A percentile compares a stretch with the other conserved stretches of the same genome.
phyloP scores from a whole-genome alignment of 2,888 invertebrate species.

The Campaea margaritaria region DNA sequence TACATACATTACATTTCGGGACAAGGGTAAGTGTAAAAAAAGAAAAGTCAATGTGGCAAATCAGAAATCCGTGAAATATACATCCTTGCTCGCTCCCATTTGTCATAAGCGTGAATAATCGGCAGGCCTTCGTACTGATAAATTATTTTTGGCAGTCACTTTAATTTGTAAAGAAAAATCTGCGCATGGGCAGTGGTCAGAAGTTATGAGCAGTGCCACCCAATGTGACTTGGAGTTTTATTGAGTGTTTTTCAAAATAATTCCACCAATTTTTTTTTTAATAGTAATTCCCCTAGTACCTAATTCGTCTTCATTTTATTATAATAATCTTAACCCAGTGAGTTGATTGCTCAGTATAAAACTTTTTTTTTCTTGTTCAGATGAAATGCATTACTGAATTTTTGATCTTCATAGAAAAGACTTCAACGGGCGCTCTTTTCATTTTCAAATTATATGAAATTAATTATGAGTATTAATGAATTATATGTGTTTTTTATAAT shows the following conservation, averaged over 20 bases:
- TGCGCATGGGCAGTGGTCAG: slow-evolving; percentile 27
- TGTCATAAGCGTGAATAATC: slow-evolving; percentile 77
- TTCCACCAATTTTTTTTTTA: no score
- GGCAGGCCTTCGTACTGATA: slow-evolving; percentile 52
- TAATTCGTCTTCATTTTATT: no score
- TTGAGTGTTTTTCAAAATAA: no score
- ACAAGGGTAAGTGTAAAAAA: slow-evolving; percentile 36
- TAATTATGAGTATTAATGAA: no score
- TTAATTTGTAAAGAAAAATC: slow-evolving; percentile 38
- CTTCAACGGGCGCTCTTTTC: neutral
- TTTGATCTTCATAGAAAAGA: neutral
- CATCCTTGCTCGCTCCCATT: slow-evolving; percentile 58
- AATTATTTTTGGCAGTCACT: slow-evolving; percentile 67
- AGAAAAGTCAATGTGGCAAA: slow-evolving; percentile 49
- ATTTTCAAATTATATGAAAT: no score
- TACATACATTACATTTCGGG: slow-evolving; percentile 35
- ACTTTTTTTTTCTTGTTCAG: no score
- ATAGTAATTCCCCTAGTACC: no score
- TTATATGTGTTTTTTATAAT: no score
- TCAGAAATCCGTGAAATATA: slow-evolving; percentile 77
- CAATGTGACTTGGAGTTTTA: slow-evolving; percentile 14
- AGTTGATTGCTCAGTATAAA: no score
- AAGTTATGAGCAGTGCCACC: slow-evolving; percentile 39
- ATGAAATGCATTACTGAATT: no score
- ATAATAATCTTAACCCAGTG: no score